Base-by-base conservation (phyloP, 1,140 invertebrate species). In the Drosophila trapezifrons region DNA sequence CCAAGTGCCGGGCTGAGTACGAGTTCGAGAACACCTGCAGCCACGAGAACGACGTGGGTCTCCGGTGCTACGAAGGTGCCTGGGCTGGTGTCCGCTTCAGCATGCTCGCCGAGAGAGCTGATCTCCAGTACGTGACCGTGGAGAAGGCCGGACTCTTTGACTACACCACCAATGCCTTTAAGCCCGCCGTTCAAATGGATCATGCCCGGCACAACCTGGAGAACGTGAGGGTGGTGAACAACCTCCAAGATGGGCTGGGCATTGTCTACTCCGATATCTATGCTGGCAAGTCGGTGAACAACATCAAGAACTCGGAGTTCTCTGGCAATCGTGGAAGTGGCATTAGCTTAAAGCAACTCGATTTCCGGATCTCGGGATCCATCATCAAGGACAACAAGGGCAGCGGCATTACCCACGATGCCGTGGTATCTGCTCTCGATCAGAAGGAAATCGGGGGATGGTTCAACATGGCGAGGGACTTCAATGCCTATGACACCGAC, bases 161-260 rank as follows among this genome's bases (percentile, higher is more conserved):
- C 93, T 99, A 98, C 91, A 95, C 96, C 1, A 98, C 96, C 0
- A 96, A 97, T 92, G 91, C 94, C 4, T 99, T 99, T 78, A 98
- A 97, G 90, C 97, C 97, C 47, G 99, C 98, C 0, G 92, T 99
- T 3, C 98, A 99, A 93, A 96, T 99, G 62, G 99, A 99, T 92
- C 98, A 99, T 92, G 97, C 98, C 55, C 95, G 97, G 57, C 98
- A 99, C 90, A 96, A 96, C 25, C 93, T 99, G 71, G 96, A 98
- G 86, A 96, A 96, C 76, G 94, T 98, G 5, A 94, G 95, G 78
- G 93, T 98, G 3, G 92, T 94, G 0, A 95, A 97, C 76, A 98
- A 98, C 92, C 94, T 96, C 27, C 96, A 97, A 85, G 97, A 98
- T 91, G 98, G 98, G 0, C 91, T 98, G 15, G 97, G 97, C 13